phyloP scores from a whole-genome alignment of 1,140 invertebrate species.

The Littorina saxatilis region DNA sequence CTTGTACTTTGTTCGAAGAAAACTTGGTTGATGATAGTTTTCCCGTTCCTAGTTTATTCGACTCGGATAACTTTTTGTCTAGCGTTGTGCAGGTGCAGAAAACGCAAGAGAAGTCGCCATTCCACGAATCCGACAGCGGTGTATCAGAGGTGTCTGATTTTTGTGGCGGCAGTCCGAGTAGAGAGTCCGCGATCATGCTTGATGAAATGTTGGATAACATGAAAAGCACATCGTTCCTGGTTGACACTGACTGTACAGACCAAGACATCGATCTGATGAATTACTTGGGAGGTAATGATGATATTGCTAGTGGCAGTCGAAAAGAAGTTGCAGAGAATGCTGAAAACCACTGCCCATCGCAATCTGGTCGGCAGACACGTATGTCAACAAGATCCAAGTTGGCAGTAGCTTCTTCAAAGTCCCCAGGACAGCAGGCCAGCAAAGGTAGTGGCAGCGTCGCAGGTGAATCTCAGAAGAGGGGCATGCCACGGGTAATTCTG shows the following conservation, averaged over 20 bases:
- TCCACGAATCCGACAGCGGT: conserved; percentile 67
- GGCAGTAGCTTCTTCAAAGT: too few species aligned
- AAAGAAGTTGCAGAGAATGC: too few species aligned
- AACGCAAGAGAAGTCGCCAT: conserved; percentile 54
- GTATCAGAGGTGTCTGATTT: conserved; percentile 42
- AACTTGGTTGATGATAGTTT: conserved; percentile 12
- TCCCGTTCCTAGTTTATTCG: conserved; percentile 10
- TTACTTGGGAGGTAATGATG: too few species aligned
- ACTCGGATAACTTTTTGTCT: conserved; percentile 26
- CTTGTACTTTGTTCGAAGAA: conserved; percentile 24
- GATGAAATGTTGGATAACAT: conserved; percentile 36
- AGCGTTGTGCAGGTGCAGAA: conserved; percentile 15
- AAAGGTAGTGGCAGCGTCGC: too few species aligned
- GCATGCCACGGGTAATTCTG: too few species aligned
- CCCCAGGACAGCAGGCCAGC: too few species aligned
- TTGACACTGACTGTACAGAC: neutral
- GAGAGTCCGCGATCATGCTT: conserved; percentile 36
- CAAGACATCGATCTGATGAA: too few species aligned
- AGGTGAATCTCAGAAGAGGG: too few species aligned
- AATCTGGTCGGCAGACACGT: too few species aligned
- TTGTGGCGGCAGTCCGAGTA: neutral
- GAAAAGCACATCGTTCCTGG: conserved; percentile 25
- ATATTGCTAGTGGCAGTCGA: too few species aligned
- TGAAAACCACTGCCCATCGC: too few species aligned
- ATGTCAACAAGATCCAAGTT: too few species aligned